These are phyloP conservation scores for Drosophila engyochracea DNA, from an alignment of 2,888 invertebrate species.

Conservation along the genomic window DNA sequence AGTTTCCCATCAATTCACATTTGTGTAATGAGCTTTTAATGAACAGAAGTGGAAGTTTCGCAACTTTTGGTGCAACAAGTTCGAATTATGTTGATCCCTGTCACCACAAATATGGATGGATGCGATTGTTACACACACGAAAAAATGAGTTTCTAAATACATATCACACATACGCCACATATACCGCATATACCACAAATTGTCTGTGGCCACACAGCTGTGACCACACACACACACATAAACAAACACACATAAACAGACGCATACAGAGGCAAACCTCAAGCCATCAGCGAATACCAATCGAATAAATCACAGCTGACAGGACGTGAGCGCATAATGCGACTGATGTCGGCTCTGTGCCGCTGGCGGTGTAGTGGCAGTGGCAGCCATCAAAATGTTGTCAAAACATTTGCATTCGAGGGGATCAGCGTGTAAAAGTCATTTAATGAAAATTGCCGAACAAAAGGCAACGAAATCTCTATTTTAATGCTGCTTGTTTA, in stretches of 20 bases:
- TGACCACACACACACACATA: background rate
- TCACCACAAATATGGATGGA: constrained; percentile 16
- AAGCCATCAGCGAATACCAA: constrained; percentile 14
- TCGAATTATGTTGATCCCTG: constrained; percentile 44
- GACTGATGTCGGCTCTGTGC: constrained; percentile 34
- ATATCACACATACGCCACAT: constrained; percentile 31
- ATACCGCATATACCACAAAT: constrained; percentile 34
- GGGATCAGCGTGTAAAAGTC: constrained; percentile 48
- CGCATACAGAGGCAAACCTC: constrained; percentile 10
- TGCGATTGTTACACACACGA: background rate
- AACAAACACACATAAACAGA: background rate
- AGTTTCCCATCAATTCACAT: background rate
- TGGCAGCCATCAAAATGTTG: constrained; percentile 34
- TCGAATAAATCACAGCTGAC: constrained; percentile 48
- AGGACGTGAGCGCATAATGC: constrained; percentile 28
- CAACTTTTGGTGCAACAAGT: constrained; percentile 47
- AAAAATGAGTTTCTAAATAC: constrained; percentile 37
- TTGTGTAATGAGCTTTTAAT: constrained; percentile 43
- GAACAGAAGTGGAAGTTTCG: constrained; percentile 34
- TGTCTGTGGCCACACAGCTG: constrained; percentile 39
- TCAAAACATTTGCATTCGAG: constrained; percentile 52
- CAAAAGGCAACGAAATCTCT: constrained; percentile 4
- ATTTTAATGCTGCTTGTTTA: constrained; percentile 42
- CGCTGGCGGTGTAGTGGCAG: constrained; percentile 14
- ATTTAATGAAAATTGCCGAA: constrained; percentile 52